Evolutionary conservation across 2,888 invertebrate genomes (phyloP).

Genomic region (Calliopum simillimum): DNA sequence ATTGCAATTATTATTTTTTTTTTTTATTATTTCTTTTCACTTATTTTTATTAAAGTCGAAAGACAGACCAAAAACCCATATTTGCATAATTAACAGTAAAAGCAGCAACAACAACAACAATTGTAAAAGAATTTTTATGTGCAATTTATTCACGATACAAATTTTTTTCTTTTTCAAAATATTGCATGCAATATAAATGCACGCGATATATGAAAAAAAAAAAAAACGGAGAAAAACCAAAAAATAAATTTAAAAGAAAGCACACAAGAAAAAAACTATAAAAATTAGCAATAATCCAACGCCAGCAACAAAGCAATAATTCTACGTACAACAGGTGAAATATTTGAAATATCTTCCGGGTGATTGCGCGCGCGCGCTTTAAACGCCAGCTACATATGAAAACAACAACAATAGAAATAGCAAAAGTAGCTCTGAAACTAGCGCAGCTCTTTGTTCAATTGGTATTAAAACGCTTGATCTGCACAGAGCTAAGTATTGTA

Average conservation of each 20-base stretch:
- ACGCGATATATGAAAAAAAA: slow-evolving; percentile 46
- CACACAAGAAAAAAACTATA: slow-evolving; percentile 33
- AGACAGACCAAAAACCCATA: not conserved
- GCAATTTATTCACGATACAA: slow-evolving; percentile 35
- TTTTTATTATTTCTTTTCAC: too few relatives aligned
- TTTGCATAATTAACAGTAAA: slow-evolving; percentile 1
- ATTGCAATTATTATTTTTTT: too few relatives aligned
- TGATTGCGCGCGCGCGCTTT: slow-evolving; percentile 44
- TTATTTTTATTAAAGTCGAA: too few relatives aligned
- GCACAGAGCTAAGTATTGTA: too few relatives aligned
- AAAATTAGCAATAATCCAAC: slow-evolving; percentile 30
- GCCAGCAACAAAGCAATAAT: slow-evolving; percentile 36
- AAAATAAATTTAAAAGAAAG: slow-evolving; percentile 49
- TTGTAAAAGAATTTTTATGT: slow-evolving; percentile 44
- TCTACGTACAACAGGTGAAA: slow-evolving; percentile 47
- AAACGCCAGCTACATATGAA: not conserved
- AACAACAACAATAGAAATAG: not conserved
- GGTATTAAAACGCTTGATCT: slow-evolving; percentile 27
- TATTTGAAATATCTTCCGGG: slow-evolving; percentile 51
- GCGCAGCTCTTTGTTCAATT: not conserved
- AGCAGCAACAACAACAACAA: slow-evolving; percentile 11
- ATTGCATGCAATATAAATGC: slow-evolving; percentile 25
- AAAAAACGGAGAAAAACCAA: slow-evolving; percentile 48
- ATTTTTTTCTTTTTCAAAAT: not conserved
- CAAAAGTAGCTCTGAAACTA: too few relatives aligned